Base-by-base conservation (phyloP, 2,113 vertebrate genomes). In the Rousettus leschenaultii region DNA sequence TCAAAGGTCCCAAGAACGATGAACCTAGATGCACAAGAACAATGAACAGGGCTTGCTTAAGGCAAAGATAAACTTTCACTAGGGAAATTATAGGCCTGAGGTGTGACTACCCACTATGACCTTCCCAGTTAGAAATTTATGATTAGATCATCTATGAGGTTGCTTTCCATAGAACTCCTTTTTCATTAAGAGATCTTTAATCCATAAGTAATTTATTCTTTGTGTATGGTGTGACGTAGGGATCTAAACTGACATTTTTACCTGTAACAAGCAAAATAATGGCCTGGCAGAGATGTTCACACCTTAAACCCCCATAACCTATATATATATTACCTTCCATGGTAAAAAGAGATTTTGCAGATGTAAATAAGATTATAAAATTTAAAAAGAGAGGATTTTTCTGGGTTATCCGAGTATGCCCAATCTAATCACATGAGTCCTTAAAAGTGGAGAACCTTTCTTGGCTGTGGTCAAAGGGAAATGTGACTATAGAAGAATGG, bases 171-270 rank as follows among this genome's bases (percentile, higher is more conserved):
- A 61, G 38, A 82, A 80, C 9, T 35, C 16, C 6, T 43, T 38
- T 61, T 43, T 82, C 11, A 18, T 43, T 15, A 57, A 82, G 26
- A 82, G 35, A 45, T 84, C 28, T 92, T 91, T 65, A 90, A 93
- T 77, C 55, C 30, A 70, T 80, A 53, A 71, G 28, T 61, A 80
- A 79, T 80, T 90, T 84, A 71, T 91, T 93, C 30, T 88, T 95
- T 94, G n/a, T 73, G 88, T 86, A 77, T 35, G 6, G 80, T 48
- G 10, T 75, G 30, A 90, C 19, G 38, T 38, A 48, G n/a, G n/a
- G 38, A 66, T 79, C 26, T 48, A 61, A 89, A 68, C 1, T 43
- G 33, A 73, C 65, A 12, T 74, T 63, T 87, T n/a, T 38, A 59
- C 11, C 13, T 55, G 14, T 61, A 12, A 30, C 70, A 83, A 21